Conservation (phyloP, 2,888 invertebrate species). For the Pegoplata infirma region DNA sequence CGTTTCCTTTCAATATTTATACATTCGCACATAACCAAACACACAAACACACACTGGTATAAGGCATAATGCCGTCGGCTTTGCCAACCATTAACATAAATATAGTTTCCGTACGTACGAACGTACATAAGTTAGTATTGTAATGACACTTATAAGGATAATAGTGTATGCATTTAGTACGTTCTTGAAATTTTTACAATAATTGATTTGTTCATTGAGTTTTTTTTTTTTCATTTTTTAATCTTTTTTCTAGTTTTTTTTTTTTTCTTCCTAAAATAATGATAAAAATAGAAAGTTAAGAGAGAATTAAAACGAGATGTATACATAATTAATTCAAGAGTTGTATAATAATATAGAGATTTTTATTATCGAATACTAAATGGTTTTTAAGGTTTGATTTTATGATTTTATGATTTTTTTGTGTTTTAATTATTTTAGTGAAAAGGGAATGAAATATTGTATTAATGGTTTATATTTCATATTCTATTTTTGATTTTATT, state of each 20-base stretch:
- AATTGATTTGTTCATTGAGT: constrained; percentile 53
- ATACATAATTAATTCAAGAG: background rate
- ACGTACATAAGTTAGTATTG: constrained; percentile 20
- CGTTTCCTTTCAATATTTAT: no score
- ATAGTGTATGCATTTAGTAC: constrained; percentile 16
- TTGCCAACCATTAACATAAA: background rate
- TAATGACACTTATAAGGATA: constrained; percentile 36
- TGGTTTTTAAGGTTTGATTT: no score
- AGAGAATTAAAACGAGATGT: background rate
- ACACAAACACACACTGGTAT: no score
- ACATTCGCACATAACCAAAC: no score
- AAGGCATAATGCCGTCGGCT: background rate
- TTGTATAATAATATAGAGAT: background rate
- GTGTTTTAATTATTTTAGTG: background rate
- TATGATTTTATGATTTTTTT: no score
- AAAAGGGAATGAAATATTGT: background rate
- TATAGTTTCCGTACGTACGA: background rate
- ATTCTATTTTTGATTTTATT: no score
- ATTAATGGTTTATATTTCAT: no score
- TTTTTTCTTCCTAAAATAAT: background rate
- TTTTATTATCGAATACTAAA: background rate
- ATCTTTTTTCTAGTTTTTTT: constrained; percentile 8
- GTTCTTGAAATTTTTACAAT: constrained; percentile 46
- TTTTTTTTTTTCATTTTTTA: constrained; percentile 16
- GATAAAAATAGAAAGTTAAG: background rate